Evolutionary conservation across 2,113 vertebrate species (phyloP).

Genomic region (Myiagra hebetior): DNA sequence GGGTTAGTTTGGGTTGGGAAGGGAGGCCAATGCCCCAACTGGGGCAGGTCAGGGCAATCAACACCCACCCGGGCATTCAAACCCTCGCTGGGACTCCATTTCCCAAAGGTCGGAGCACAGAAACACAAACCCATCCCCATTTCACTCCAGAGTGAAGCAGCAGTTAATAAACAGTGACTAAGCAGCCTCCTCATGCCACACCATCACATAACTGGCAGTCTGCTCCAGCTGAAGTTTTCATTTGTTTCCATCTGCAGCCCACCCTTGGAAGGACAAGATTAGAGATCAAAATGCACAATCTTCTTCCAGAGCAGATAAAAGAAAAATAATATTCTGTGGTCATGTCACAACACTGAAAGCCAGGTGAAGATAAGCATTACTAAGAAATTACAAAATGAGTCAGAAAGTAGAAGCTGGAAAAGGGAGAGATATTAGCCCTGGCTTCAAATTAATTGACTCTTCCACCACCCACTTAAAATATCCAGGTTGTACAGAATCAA

Average conservation of each 20-base stretch:
- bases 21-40: not conserved
- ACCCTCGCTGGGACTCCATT: rapidly evolving
- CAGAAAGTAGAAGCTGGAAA: not conserved
- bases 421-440: not conserved
- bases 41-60: not conserved
- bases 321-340: not conserved
- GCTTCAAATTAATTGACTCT: conserved; percentile 5
- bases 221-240: not conserved
- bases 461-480: not conserved
- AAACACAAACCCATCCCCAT: not conserved
- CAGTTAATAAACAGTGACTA: not conserved
- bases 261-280: not conserved
- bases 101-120: not conserved
- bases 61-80: rapidly evolving
- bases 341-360: not conserved
- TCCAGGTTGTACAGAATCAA: not conserved
- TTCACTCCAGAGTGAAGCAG: not conserved
- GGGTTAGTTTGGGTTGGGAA: not conserved
- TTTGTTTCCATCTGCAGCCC: not conserved
- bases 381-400: not conserved
- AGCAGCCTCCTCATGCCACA: not conserved
- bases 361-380: not conserved
- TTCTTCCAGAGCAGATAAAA: not conserved
- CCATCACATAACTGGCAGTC: rapidly evolving
- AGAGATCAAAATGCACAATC: not conserved